Evolutionary conservation across 2,888 invertebrate species (phyloP).

Genomic region (Andricus quercusramuli): DNA sequence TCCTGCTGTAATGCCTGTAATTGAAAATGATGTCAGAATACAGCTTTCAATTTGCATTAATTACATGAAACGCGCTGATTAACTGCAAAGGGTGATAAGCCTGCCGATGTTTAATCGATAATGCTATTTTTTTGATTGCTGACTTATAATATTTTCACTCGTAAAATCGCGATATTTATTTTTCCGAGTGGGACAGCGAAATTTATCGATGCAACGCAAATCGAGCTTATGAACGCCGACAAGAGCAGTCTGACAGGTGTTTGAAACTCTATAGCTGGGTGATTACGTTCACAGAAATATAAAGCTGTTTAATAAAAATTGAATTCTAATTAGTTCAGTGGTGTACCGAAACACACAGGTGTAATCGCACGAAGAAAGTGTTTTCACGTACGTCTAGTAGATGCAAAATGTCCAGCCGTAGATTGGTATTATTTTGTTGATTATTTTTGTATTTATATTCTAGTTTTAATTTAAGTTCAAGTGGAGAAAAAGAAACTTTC

Average conservation of each 20-base stretch:
- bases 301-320: slow-evolving; percentile 35
- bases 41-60: slow-evolving; percentile 30
- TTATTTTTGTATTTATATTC: too few relatives aligned
- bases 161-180: slow-evolving; percentile 27
- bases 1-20: slow-evolving; percentile 24
- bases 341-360: slow-evolving; percentile 19
- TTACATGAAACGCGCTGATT: slow-evolving; percentile 23
- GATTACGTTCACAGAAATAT: slow-evolving; percentile 36
- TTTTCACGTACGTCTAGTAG: slow-evolving; percentile 30
- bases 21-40: slow-evolving; percentile 36
- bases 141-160: slow-evolving; percentile 27
- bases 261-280: slow-evolving; percentile 28
- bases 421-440: background rate
- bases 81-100: slow-evolving; percentile 8
- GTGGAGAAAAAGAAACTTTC: too few relatives aligned
- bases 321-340: slow-evolving; percentile 31
- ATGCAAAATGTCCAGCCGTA: background rate
- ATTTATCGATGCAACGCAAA: slow-evolving; percentile 30
- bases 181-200: slow-evolving; percentile 23
- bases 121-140: slow-evolving; percentile 2
- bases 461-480: too few relatives aligned
- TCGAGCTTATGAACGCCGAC: slow-evolving; percentile 9
- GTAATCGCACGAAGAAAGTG: slow-evolving; percentile 23
- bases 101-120: slow-evolving; percentile 16
- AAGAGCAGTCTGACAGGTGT: slow-evolving; percentile 36